Conservation (phyloP, 1,140 invertebrate genomes). For the Drosophila saltans region DNA sequence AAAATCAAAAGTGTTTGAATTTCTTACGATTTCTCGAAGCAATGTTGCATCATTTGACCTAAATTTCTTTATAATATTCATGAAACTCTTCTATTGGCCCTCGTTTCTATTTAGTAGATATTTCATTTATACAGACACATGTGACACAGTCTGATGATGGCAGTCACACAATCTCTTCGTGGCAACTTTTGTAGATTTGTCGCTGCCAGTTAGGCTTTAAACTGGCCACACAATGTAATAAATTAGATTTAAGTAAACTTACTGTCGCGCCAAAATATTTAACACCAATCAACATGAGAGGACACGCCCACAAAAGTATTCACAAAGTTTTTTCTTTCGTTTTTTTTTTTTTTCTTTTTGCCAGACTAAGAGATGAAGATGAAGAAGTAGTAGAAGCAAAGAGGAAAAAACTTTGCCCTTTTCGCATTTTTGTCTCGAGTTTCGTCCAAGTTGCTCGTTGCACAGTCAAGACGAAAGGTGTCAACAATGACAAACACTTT, state of each 20-base stretch:
- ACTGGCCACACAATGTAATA: constrained; percentile 64
- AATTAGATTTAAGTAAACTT: constrained; percentile 74
- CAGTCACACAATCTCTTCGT: constrained; percentile 49
- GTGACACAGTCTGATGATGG: constrained; percentile 24
- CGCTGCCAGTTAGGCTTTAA: constrained; percentile 60
- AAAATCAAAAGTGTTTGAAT: too few relatives aligned
- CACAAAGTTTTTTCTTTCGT: not conserved
- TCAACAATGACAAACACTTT: constrained; percentile 81
- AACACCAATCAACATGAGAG: constrained; percentile 73
- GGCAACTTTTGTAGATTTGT: constrained; percentile 25
- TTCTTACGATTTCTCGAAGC: too few relatives aligned
- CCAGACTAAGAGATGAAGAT: not conserved
- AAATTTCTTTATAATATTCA: not conserved
- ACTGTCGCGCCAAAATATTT: constrained; percentile 72
- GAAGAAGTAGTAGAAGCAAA: constrained; percentile 18
- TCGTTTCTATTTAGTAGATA: not conserved
- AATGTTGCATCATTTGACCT: too few relatives aligned
- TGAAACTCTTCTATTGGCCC: not conserved
- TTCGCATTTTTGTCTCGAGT: constrained; percentile 50
- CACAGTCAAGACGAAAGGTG: constrained; percentile 70
- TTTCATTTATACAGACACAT: too few relatives aligned
- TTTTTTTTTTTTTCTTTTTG: not conserved
- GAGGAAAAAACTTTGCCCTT: constrained; percentile 67
- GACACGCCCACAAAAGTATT: constrained; percentile 1
- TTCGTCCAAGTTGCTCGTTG: constrained; percentile 22